A percentile compares a stretch with the other conserved stretches of the same genome.
Evolutionary conservation across 2,888 invertebrate genomes (phyloP).

Genomic region (Chesias legatella): DNA sequence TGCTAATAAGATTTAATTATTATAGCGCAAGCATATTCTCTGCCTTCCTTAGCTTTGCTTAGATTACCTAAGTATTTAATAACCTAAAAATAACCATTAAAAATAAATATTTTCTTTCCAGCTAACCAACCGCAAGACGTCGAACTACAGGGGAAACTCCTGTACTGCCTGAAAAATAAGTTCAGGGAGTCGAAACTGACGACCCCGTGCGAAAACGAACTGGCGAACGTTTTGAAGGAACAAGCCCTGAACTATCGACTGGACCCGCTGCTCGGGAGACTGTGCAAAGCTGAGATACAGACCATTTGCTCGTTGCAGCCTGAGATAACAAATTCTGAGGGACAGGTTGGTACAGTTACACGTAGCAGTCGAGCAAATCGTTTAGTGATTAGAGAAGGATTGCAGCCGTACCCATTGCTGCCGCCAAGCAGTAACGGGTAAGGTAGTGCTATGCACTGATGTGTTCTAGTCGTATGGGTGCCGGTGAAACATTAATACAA

Average conservation of each 20-base stretch:
- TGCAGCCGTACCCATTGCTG: too few species aligned
- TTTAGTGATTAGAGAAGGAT: too few species aligned
- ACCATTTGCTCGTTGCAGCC: constrained; percentile 80
- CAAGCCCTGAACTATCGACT: constrained; percentile 94
- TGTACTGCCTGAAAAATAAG: constrained; percentile 90
- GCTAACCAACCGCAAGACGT: constrained; percentile 80
- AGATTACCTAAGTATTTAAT: too few species aligned
- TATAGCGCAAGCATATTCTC: too few species aligned
- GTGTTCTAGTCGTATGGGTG: too few species aligned
- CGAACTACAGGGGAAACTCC: constrained; percentile 90
- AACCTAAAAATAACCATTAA: too few species aligned
- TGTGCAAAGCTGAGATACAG: constrained; percentile 88
- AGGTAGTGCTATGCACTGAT: too few species aligned
- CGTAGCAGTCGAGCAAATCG: too few species aligned
- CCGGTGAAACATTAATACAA: too few species aligned
- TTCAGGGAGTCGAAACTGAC: constrained; percentile 88
- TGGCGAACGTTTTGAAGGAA: constrained; percentile 90
- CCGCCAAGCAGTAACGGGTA: too few species aligned
- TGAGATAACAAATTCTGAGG: constrained; percentile 69
- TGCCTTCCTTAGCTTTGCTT: too few species aligned
- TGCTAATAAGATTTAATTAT: too few species aligned
- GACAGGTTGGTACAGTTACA: constrained; percentile 50
- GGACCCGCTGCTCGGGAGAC: constrained; percentile 90
- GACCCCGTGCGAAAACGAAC: constrained; percentile 88
- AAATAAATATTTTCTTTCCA: constrained; percentile 36